phyloP scores from a whole-genome alignment of 2,888 invertebrate species.

The Drosophila antonietae region DNA sequence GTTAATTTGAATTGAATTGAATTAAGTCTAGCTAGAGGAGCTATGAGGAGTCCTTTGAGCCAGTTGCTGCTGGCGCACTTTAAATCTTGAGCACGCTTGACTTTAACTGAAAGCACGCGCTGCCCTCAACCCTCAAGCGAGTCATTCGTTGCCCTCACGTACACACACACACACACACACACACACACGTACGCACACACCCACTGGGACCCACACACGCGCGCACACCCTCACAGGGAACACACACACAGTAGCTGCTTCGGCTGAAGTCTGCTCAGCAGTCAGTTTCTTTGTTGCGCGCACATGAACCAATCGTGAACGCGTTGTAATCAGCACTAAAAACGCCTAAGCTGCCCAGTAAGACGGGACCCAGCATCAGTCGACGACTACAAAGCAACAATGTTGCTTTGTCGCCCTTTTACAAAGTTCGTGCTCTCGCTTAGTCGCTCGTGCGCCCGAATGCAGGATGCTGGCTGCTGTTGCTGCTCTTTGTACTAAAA shows the following conservation, averaged over 20 bases:
- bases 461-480: conserved; percentile 59
- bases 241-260: conserved; percentile 21
- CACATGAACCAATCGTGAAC: conserved; percentile 82
- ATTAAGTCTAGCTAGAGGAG: conserved; percentile 39
- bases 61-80: conserved; percentile 51
- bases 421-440: conserved; percentile 23
- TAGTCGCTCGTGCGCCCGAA: not conserved
- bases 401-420: conserved; percentile 52
- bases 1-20: conserved; percentile 17
- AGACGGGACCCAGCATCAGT: conserved; percentile 44
- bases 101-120: conserved; percentile 50
- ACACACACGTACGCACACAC: conserved; percentile 12
- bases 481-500: conserved; percentile 72
- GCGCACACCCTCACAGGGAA: conserved; percentile 18
- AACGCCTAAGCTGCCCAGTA: conserved; percentile 67
- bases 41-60: conserved; percentile 28
- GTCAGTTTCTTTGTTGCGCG: conserved; percentile 50
- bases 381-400: conserved; percentile 51
- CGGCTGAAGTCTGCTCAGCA: conserved; percentile 21
- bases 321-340: conserved; percentile 85
- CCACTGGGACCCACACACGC: conserved; percentile 8
- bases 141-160: conserved; percentile 37
- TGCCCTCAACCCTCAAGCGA: conserved; percentile 26
- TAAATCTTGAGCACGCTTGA: conserved; percentile 53
- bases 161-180: conserved; percentile 4